phyloP scores from a whole-genome alignment of 2,888 invertebrate genomes.

The Pogonocherus hispidulus region DNA sequence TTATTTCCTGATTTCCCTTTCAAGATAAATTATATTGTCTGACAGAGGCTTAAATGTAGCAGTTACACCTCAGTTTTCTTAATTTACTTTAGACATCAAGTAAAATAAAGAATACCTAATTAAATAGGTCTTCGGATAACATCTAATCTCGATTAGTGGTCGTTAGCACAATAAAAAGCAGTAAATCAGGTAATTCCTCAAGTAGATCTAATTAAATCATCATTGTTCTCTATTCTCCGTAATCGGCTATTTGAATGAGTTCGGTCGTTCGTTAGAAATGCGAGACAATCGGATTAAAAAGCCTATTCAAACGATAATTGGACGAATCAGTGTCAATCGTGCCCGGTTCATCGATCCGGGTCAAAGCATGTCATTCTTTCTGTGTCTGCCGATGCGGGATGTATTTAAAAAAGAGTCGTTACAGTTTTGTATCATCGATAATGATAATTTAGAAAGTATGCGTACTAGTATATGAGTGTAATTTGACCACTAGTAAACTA shows the following conservation, averaged over 20 bases:
- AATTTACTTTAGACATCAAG: no score
- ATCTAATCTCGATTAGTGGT: neutral
- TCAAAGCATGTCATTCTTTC: conserved; percentile 11
- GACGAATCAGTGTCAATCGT: conserved; percentile 30
- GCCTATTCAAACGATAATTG: conserved; percentile 19
- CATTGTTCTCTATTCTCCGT: conserved; percentile 4
- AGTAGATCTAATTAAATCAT: conserved; percentile 11
- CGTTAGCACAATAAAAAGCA: neutral
- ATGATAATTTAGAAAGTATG: conserved; percentile 6
- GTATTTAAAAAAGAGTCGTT: conserved; percentile 24
- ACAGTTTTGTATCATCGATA: conserved; percentile 1
- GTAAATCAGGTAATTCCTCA: neutral
- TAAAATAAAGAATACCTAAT: neutral
- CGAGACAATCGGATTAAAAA: conserved; percentile 22
- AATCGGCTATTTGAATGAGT: neutral
- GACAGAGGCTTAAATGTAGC: no score
- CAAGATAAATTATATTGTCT: no score
- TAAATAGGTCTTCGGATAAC: neutral
- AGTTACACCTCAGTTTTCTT: no score
- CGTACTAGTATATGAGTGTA: neutral
- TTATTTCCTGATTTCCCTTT: no score
- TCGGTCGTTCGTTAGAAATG: conserved; percentile 3
- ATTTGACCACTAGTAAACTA: no score
- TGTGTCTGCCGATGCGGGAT: conserved; percentile 21
- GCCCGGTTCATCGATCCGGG: conserved; percentile 22